A percentile compares a stretch with the other conserved stretches of the same genome.
Evolutionary conservation across 2,888 invertebrate species (phyloP).

Genomic region (Acanthoscelides obtectus): DNA sequence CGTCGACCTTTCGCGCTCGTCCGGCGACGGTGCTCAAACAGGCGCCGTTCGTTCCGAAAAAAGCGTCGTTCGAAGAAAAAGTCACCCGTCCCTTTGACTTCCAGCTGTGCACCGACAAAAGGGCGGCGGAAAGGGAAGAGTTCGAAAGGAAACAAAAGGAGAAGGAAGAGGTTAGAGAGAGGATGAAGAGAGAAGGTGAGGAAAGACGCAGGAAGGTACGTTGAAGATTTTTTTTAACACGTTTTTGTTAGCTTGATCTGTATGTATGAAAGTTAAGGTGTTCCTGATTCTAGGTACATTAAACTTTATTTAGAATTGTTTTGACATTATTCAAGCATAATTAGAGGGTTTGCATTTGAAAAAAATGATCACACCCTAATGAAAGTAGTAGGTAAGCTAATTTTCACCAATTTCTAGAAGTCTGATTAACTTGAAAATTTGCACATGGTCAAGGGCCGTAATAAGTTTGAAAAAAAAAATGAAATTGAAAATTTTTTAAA

Average conservation of each 20-base stretch:
- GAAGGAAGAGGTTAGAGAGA: conserved; percentile 47
- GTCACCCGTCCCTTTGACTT: conserved; percentile 52
- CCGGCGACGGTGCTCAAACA: conserved; percentile 58
- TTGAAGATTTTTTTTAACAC: too few relatives aligned
- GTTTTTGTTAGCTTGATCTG: too few relatives aligned
- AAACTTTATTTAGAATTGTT: too few relatives aligned
- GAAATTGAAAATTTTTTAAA: background rate
- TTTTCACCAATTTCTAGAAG: too few relatives aligned
- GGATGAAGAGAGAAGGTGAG: conserved; percentile 14
- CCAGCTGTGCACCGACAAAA: conserved; percentile 58
- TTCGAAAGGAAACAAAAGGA: conserved; percentile 58
- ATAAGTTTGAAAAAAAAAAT: background rate
- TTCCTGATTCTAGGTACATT: too few relatives aligned
- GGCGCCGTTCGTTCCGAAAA: conserved; percentile 61
- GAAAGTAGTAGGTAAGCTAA: conserved; percentile 53
- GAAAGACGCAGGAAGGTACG: conserved; percentile 17
- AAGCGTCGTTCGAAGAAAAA: conserved; percentile 43
- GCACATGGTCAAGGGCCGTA: background rate
- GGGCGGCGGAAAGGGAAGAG: conserved; percentile 58
- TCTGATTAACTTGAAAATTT: conserved; percentile 59
- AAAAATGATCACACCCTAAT: too few relatives aligned
- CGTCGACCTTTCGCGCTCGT: conserved; percentile 55
- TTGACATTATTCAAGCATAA: too few relatives aligned
- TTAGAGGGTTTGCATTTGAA: too few relatives aligned
- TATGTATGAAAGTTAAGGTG: too few relatives aligned